phyloP scores from a whole-genome alignment of 2,113 vertebrate species.

The Psilopogon haemacephalus region DNA sequence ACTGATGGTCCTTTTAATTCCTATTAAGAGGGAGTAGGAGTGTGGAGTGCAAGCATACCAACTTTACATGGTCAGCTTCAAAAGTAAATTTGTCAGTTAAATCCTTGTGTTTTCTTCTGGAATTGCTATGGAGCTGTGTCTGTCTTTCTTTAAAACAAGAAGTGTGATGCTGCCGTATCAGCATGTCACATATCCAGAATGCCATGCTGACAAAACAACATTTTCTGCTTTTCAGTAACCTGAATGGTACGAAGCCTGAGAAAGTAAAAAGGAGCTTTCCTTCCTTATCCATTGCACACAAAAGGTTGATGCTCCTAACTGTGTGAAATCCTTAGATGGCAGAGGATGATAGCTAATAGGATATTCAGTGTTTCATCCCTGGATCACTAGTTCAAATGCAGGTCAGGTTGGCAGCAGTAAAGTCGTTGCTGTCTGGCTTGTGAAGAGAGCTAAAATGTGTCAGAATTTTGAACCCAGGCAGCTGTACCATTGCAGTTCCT shows the following conservation, averaged over 20 bases:
- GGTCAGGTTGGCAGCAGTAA: background rate
- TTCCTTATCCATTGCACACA: background rate
- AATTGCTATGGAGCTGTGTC: background rate
- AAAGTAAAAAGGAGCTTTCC: background rate
- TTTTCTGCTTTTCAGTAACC: background rate
- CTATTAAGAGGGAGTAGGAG: background rate
- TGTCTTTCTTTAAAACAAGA: background rate
- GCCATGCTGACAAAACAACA: accelerated
- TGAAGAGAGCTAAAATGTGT: background rate
- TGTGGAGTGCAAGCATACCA: background rate
- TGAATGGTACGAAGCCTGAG: background rate
- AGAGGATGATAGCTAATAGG: slow-evolving; percentile 11
- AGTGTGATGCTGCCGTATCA: background rate
- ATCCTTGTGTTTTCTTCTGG: background rate
- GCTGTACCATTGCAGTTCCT: accelerated
- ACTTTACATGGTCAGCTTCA: background rate
- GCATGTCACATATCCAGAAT: background rate
- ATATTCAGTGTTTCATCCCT: background rate
- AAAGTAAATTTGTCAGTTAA: background rate
- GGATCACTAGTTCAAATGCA: background rate
- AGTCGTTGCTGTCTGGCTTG: background rate
- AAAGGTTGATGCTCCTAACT: background rate
- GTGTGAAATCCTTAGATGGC: background rate
- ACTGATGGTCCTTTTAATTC: background rate
- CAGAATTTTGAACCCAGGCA: background rate